These are phyloP conservation scores for Zaprionus lineosus DNA, from an alignment of 2,888 invertebrate species.

Conservation along the genomic window DNA sequence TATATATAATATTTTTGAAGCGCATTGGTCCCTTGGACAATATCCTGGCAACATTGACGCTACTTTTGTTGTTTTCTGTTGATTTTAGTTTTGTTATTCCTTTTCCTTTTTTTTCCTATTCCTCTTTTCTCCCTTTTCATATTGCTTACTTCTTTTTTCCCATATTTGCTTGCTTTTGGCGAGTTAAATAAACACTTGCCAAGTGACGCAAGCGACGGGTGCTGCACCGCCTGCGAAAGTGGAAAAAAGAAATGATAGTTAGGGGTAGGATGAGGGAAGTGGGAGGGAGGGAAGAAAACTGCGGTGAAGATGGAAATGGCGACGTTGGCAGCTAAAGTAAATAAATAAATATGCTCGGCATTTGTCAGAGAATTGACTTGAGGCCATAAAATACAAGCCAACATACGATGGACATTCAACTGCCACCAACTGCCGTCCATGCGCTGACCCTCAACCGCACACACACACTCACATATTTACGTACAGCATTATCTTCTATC, in stretches of 20 bases:
- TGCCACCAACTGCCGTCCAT: slow-evolving; percentile 21
- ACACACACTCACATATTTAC: no score
- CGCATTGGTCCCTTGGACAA: slow-evolving; percentile 7
- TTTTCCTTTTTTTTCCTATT: no score
- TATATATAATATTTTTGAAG: slow-evolving; percentile 4
- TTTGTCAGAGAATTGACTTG: slow-evolving; percentile 78
- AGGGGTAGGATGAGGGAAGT: slow-evolving; percentile 3
- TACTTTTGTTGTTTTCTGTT: slow-evolving; percentile 8
- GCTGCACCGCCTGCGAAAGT: no score
- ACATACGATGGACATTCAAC: slow-evolving; percentile 48
- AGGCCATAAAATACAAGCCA: slow-evolving; percentile 73
- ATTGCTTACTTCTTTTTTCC: slow-evolving; percentile 12
- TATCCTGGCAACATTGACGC: slow-evolving; percentile 2
- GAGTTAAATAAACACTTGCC: slow-evolving; percentile 72
- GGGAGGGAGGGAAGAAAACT: neutral
- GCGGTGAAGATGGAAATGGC: slow-evolving; percentile 19
- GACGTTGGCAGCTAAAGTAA: slow-evolving; percentile 62
- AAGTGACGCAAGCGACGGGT: slow-evolving; percentile 69
- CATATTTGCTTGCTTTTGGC: slow-evolving; percentile 56
- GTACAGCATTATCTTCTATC: no score
- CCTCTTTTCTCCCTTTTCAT: no score
- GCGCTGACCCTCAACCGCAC: no score
- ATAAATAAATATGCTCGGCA: slow-evolving; percentile 78
- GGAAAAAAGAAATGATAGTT: no score
- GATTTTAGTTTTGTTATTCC: no score